phyloP scores from a whole-genome alignment of 2,797 vertebrate genomes.

The Chromobotia macracanthus region DNA sequence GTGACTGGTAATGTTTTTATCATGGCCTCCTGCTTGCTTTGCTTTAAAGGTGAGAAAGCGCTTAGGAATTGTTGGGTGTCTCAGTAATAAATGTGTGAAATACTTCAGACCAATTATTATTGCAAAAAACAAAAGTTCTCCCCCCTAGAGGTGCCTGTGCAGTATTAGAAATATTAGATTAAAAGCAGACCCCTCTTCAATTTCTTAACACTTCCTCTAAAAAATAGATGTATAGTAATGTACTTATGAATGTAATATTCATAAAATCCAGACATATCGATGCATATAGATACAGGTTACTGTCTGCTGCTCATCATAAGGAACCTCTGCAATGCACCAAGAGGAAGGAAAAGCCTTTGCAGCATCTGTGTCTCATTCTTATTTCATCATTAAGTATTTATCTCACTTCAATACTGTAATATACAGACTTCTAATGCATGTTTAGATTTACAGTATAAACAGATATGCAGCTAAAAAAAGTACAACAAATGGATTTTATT shows the following conservation, averaged over 20 bases:
- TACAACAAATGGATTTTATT: too few relatives aligned
- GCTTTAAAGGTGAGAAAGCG: slow-evolving; percentile 5
- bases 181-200: slow-evolving; percentile 43
- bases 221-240: slow-evolving; percentile 33
- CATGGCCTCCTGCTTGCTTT: neutral
- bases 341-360: slow-evolving; percentile 40
- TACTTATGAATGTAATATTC: slow-evolving; percentile 39
- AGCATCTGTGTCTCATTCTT: slow-evolving; percentile 44
- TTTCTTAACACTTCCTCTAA: slow-evolving; percentile 22
- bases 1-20: slow-evolving; percentile 11
- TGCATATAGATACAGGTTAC: too few relatives aligned
- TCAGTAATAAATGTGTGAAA: neutral
- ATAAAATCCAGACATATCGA: slow-evolving; percentile 20
- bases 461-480: neutral
- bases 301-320: slow-evolving; percentile 15
- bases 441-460: neutral
- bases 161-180: slow-evolving; percentile 42
- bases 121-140: neutral
- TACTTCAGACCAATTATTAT: neutral
- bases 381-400: slow-evolving; percentile 1
- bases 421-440: neutral
- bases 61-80: neutral
- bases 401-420: neutral
- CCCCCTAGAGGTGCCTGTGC: neutral
- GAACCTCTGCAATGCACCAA: slow-evolving; percentile 64